phyloP scores from a whole-genome alignment of 2,113 vertebrate genomes.

The Cheirogaleus medius region DNA sequence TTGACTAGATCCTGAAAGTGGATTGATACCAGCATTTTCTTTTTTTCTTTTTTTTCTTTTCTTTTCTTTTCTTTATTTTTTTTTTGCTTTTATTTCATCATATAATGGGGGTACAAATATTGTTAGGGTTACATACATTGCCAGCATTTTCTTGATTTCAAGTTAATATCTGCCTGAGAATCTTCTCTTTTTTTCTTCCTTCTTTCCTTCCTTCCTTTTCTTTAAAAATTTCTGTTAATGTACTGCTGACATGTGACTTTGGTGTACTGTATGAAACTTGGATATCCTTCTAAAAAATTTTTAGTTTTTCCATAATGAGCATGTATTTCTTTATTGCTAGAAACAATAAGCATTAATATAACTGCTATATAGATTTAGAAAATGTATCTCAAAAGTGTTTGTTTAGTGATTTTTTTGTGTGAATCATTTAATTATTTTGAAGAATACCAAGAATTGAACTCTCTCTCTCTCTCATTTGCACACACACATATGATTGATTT shows the following conservation, averaged over 20 bases:
- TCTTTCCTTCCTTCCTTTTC: background rate
- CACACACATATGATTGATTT: background rate
- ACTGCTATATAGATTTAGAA: background rate
- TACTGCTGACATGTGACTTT: background rate
- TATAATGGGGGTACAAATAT: too few relatives aligned
- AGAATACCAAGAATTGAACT: background rate
- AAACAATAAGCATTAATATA: background rate
- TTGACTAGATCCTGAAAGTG: background rate
- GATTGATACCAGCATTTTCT: background rate
- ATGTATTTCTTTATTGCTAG: slow-evolving; percentile 3
- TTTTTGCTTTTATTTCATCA: too few relatives aligned
- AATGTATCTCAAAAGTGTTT: background rate
- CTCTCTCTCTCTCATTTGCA: background rate
- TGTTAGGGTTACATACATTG: too few relatives aligned
- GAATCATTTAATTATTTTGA: background rate
- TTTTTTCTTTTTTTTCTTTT: too few relatives aligned
- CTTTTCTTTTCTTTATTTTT: too few relatives aligned
- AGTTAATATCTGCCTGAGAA: background rate
- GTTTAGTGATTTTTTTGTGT: background rate
- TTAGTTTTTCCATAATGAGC: background rate
- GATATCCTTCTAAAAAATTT: background rate
- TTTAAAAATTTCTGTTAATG: background rate
- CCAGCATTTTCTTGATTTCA: slow-evolving; percentile 33
- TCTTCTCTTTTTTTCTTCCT: background rate
- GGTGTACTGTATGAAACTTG: background rate